A percentile compares a stretch with the other conserved stretches of the same genome.
Conservation (phyloP, 2,797 vertebrate genomes). For the Mallotus villosus region DNA sequence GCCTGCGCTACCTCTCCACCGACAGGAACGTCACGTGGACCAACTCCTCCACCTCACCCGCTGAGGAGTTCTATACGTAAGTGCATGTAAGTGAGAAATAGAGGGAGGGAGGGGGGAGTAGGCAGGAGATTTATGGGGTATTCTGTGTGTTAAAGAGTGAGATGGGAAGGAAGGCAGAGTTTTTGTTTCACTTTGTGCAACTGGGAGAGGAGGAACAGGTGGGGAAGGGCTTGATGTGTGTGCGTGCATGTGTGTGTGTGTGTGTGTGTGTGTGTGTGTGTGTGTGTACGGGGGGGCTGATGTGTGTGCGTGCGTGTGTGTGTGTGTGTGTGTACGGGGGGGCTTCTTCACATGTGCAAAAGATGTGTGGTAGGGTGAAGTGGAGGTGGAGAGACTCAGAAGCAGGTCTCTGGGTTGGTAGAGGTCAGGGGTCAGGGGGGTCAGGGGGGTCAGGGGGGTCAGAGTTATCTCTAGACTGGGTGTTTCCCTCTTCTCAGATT, state of each 20-base stretch:
- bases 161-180: neutral
- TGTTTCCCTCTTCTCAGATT: too few relatives aligned
- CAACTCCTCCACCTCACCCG: conserved; percentile 86
- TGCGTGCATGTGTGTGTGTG: conserved; percentile 3
- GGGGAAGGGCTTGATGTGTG: conserved; percentile 3
- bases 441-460: too few relatives aligned
- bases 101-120: conserved; percentile 13
- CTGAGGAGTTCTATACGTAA: conserved; percentile 99
- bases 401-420: too few relatives aligned
- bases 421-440: too few relatives aligned
- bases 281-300: neutral
- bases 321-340: conserved; percentile 17
- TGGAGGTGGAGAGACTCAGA: too few relatives aligned
- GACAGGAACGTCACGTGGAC: conserved; percentile 87
- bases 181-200: too few relatives aligned
- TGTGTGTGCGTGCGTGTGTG: too few relatives aligned
- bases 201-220: neutral
- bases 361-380: too few relatives aligned
- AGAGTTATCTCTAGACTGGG: too few relatives aligned
- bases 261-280: conserved; percentile 3
- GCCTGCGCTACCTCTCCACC: conserved; percentile 87
- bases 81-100: conserved; percentile 81
- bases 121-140: conserved; percentile 9
- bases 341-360: too few relatives aligned
- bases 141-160: neutral